phyloP scores from a whole-genome alignment of 2,888 invertebrate species.

The Pachymerium ferrugineum region DNA sequence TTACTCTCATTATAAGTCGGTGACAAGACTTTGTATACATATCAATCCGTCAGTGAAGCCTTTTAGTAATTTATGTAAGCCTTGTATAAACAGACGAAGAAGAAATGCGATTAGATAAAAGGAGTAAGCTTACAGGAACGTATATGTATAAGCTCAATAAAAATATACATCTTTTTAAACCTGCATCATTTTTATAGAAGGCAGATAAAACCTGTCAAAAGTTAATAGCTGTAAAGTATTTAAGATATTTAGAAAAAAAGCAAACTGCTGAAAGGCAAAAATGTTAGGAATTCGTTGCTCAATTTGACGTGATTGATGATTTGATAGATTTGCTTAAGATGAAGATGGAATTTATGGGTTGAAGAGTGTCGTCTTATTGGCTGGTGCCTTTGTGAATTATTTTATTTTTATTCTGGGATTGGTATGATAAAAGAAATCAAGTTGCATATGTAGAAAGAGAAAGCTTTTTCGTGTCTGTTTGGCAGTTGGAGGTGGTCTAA shows the following conservation, averaged over 20 bases:
- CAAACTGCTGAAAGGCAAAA: constrained; percentile 10
- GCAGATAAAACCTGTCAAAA: constrained; percentile 10
- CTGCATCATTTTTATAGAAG: not conserved
- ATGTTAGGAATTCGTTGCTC: constrained; percentile 2
- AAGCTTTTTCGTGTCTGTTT: constrained; percentile 19
- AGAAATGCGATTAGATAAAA: constrained; percentile 19
- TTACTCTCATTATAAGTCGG: constrained; percentile 22
- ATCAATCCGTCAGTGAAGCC: constrained; percentile 24
- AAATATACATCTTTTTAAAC: constrained; percentile 3
- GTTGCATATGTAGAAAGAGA: not conserved
- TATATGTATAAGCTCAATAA: not conserved
- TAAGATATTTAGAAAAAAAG: not conserved
- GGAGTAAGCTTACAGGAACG: not conserved
- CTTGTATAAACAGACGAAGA: constrained; percentile 12
- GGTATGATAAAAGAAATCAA: not conserved
- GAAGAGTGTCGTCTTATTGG: not conserved
- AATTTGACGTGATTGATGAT: constrained; percentile 12
- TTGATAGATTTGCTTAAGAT: not conserved
- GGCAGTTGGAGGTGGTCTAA: constrained; percentile 7
- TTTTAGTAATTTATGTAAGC: constrained; percentile 19
- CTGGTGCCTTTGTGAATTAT: not conserved
- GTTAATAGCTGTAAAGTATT: constrained; percentile 11
- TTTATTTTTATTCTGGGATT: not conserved
- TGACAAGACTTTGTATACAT: constrained; percentile 22
- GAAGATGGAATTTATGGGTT: not conserved